Evolutionary conservation across 2,113 vertebrate genomes (phyloP), one percentile per base, ranked within the genome.

Genomic region (Lepisosteus osseus): DNA sequence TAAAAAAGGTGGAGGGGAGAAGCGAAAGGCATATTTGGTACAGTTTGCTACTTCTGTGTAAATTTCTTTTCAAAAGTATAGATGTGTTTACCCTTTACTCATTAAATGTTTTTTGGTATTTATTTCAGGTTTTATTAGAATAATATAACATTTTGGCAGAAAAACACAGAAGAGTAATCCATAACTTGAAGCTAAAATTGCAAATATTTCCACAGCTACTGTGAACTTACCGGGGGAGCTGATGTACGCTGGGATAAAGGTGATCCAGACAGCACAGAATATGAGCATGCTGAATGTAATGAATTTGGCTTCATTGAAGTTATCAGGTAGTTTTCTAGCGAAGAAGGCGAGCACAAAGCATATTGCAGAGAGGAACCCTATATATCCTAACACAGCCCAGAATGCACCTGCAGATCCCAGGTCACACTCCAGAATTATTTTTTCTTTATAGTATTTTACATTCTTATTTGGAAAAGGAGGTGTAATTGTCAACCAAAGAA

Each of bases 121-220:
- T 63, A 74, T 67, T 5, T 84, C 82, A 47, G 82, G 80, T 55
- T 57, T 80, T 9, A 84, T 15, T 68, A 83, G 65, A 55, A 87
- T 82, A 17, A 83, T 7, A 62, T 65, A 80, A 65, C 79, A 85
- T 76, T 85, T 84, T 43, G 81, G 85, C 6, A 78, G 12, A 57
- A 86, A 87, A 65, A 85, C 82, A 5, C 75, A 79, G 9, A 79
- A 54, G 5, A 87, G 42, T 1, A 81, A 54, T 1, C 77, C 78
- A 73, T 76, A 81, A 75, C 80, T 86, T 0, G 80, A 84, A 8
- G 80, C 78, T 7, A 84, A 29, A 59, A 84, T 82, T 0, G 83
- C 84, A 84, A 87, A 87, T 67, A 85, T 83, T 55, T 87, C 83
- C 44, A 87, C 80, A 72, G 82, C 81, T 2, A 83, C 84, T 13